Conservation (phyloP, 2,113 vertebrate species). For the Corydoras maculifer region DNA sequence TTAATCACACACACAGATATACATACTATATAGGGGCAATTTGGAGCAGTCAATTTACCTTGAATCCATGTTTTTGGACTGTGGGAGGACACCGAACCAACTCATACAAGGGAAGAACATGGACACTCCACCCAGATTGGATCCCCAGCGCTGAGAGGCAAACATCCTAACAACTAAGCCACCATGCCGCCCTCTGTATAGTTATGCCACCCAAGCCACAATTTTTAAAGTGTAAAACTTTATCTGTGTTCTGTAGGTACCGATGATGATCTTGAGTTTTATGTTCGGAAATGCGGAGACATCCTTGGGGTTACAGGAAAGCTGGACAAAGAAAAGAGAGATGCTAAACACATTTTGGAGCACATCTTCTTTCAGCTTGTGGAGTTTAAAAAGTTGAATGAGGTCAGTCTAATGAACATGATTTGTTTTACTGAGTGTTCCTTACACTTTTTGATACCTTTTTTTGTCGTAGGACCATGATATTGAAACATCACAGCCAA, state of each 20-base stretch:
- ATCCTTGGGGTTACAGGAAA: conserved; percentile 84
- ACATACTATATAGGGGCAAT: no score
- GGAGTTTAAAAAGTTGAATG: conserved; percentile 95
- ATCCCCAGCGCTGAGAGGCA: no score
- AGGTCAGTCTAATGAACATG: conserved; percentile 62
- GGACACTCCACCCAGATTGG: no score
- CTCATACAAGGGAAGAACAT: no score
- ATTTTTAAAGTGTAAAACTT: not conserved
- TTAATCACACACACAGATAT: no score
- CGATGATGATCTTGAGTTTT: conserved; percentile 93
- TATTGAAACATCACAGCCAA: conserved; percentile 68
- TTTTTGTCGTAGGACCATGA: conserved; percentile 72
- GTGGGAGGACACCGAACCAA: no score
- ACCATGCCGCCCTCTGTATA: no score
- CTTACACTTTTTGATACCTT: not conserved
- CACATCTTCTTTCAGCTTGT: conserved; percentile 95
- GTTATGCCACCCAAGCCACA: not conserved
- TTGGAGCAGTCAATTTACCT: no score
- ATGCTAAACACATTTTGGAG: conserved; percentile 87
- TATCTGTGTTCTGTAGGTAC: conserved; percentile 66
- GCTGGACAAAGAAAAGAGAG: conserved; percentile 81
- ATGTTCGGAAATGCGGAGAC: conserved; percentile 87
- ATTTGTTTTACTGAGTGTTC: not conserved
- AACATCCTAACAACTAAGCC: no score
- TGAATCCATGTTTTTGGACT: no score